Conservation (phyloP, 2,113 vertebrate species). For the Xiphophorus couchianus region DNA sequence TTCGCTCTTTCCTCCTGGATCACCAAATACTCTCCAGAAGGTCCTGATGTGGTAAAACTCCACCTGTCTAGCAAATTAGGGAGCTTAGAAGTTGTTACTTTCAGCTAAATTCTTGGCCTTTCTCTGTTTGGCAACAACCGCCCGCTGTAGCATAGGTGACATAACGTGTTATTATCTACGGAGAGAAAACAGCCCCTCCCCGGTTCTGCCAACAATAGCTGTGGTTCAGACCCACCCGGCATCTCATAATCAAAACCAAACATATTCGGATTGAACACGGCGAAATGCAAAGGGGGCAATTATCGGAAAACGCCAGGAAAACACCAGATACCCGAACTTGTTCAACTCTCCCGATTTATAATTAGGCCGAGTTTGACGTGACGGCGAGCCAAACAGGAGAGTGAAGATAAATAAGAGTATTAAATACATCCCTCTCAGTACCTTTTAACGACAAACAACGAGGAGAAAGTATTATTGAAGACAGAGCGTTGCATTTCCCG, state of each 20-base stretch:
- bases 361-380: conserved; percentile 17
- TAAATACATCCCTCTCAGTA: background rate
- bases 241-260: conserved; percentile 52
- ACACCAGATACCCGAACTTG: conserved; percentile 13
- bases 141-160: conserved; percentile 23
- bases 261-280: conserved; percentile 30
- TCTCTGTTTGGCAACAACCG: conserved; percentile 45
- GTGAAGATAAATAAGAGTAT: conserved; percentile 5
- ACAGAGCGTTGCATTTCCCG: background rate
- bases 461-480: background rate
- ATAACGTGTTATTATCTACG: conserved; percentile 48
- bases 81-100: conserved; percentile 26
- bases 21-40: background rate
- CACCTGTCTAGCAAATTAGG: conserved; percentile 12
- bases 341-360: background rate
- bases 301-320: conserved; percentile 14
- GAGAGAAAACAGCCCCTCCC: conserved; percentile 41
- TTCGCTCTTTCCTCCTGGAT: conserved; percentile 4
- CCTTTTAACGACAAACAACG: background rate
- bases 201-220: conserved; percentile 10
- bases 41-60: conserved; percentile 36
- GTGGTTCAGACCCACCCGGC: conserved; percentile 3
- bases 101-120: conserved; percentile 1
- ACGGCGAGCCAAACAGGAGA: background rate
- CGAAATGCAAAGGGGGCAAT: conserved; percentile 29